Base-by-base conservation (phyloP, 2,113 vertebrate genomes). In the Tringa solitaria region DNA sequence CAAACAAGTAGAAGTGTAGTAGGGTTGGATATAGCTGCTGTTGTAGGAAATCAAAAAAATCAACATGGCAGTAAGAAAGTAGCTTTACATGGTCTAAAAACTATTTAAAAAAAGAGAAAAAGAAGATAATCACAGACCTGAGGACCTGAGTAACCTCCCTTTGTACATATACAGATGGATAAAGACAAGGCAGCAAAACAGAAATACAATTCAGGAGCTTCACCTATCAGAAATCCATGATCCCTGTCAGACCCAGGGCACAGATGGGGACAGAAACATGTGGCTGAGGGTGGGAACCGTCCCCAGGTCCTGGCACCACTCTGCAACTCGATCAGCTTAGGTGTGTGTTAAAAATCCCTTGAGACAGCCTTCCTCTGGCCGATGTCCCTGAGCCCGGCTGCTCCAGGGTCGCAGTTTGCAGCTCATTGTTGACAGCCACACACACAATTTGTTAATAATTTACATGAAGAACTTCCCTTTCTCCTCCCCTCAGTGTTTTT, bases 191-290 rank as follows among this genome's bases (percentile, higher is more conserved):
- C 23, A 56, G 57, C 72, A 64, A 28, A 64, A 41, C 0, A 57
- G 67, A 89, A 73, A 39, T 30, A 63, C 21, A 56, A 6, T 28
- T 46, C 27, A 76, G 23, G 23, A 63, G 28, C 35, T 76, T n/a
- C 30, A 46, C 6, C n/a, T 27, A 6, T 19, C 61, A 23, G 24
- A 39, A 46, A 74, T 45, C 24, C 28, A 35, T 3, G 33, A 75
- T 28, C 20, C 33, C 28, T 18, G 10, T 23, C 53, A 83, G 33
- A 26, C 7, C 30, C 46, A 69, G n/a, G 41, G 12, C 39, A 56
- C 41, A 56, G 39, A 37, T 0, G 1, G 39, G 50, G 50, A 56
- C 59, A 37, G 50, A 75, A 56, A 48, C 0, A 1, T 1, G 9
- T 4, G 28, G 28, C 60, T 33, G n/a, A 50, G 24, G 28, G 30